Evolutionary conservation across 2,888 invertebrate species (phyloP).

Genomic region (Metellina segmentata): DNA sequence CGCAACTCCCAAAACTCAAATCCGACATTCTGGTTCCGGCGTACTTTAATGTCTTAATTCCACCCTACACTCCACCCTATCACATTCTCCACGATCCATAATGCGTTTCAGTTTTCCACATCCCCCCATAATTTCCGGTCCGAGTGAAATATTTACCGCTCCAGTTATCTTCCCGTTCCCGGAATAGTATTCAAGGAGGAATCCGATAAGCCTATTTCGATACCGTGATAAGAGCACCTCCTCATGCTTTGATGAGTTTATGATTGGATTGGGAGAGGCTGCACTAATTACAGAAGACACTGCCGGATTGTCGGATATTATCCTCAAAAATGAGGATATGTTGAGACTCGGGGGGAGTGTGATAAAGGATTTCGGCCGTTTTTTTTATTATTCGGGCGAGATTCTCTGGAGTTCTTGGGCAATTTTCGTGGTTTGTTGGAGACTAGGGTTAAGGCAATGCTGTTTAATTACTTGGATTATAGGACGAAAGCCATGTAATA

Average conservation of each 20-base stretch:
- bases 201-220: slow-evolving; percentile 37
- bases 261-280: slow-evolving; percentile 9
- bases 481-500: no score
- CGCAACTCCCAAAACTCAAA: not conserved
- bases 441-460: no score
- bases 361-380: no score
- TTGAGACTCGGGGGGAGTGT: no score
- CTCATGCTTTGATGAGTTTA: slow-evolving; percentile 8
- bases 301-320: no score
- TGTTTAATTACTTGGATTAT: no score
- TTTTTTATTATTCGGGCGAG: no score
- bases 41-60: slow-evolving; percentile 37
- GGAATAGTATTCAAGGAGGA: slow-evolving; percentile 8
- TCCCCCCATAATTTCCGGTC: slow-evolving; percentile 32
- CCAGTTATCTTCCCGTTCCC: not conserved
- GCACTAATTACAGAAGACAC: not conserved
- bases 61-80: not conserved
- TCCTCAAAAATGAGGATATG: no score
- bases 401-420: no score
- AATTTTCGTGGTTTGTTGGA: no score
- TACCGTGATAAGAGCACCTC: slow-evolving; percentile 46
- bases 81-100: not conserved
- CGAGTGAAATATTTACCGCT: slow-evolving; percentile 31
- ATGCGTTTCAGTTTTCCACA: not conserved
- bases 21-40: no score